Percentiles rank a stretch among this genome's conserved stretches.
Evolutionary conservation across 1,140 invertebrate species (phyloP).

Genomic region (Contarinia nasturtii): DNA sequence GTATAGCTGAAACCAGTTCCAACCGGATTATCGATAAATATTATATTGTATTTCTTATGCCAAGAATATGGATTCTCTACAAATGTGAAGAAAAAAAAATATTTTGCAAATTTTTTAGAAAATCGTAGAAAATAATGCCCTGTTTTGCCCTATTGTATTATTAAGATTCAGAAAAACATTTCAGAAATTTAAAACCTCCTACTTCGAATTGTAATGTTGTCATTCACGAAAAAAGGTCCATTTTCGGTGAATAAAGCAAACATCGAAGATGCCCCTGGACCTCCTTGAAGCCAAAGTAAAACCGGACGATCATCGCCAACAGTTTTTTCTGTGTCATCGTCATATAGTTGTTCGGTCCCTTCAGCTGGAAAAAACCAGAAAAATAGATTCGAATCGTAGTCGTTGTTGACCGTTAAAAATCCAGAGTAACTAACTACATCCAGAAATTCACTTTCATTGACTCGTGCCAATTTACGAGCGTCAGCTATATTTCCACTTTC

Average conservation of each 20-base stretch:
- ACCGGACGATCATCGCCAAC: constrained; percentile 14
- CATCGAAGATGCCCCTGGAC: constrained; percentile 53
- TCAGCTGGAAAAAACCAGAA: constrained; percentile 77
- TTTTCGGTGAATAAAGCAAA: constrained; percentile 62
- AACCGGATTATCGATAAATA: constrained; percentile 79
- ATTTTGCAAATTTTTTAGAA: too few relatives aligned
- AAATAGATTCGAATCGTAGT: constrained; percentile 63
- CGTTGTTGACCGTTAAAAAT: constrained; percentile 54
- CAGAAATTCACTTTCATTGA: constrained; percentile 6
- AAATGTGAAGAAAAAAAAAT: too few relatives aligned
- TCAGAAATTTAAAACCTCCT: too few relatives aligned
- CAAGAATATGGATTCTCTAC: constrained; percentile 35
- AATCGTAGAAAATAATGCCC: too few relatives aligned
- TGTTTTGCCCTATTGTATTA: too few relatives aligned
- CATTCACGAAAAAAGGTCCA: constrained; percentile 38
- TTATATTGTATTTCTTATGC: constrained; percentile 58
- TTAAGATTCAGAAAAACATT: too few relatives aligned
- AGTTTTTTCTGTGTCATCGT: constrained; percentile 3
- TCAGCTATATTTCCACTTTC: neutral
- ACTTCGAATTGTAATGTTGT: neutral
- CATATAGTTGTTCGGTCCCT: constrained; percentile 12
- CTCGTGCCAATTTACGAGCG: constrained; percentile 17
- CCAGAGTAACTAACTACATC: constrained; percentile 27
- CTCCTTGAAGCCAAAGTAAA: constrained; percentile 59
- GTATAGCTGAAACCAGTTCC: constrained; percentile 77